These are phyloP conservation scores for Chaetura pelagica DNA, from an alignment of 2,113 vertebrate species.

Conservation along the genomic window DNA sequence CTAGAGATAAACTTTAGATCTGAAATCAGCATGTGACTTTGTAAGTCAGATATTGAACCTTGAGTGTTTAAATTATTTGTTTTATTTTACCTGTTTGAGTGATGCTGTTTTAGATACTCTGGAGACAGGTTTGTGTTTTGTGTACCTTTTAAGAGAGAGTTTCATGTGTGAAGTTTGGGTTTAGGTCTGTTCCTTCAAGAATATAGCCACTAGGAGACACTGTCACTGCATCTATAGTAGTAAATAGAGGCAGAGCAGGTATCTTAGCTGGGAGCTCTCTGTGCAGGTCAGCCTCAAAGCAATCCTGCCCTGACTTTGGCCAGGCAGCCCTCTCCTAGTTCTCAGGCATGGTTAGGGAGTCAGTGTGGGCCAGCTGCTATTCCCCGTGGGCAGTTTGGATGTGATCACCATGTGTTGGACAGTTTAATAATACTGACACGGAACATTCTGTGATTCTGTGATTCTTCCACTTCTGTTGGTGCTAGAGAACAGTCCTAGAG, in stretches of 20 bases:
- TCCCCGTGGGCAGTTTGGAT: not conserved
- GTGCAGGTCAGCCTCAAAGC: not conserved
- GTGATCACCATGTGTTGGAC: fast-evolving
- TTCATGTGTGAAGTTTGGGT: not conserved
- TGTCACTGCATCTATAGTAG: not conserved
- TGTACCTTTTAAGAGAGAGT: not conserved
- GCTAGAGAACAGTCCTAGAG: not conserved
- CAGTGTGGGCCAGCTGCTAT: fast-evolving
- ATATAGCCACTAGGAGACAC: conserved; percentile 26
- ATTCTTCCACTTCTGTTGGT: not conserved
- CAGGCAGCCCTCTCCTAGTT: not conserved
- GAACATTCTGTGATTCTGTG: not conserved
- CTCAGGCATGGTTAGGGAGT: too few relatives aligned
- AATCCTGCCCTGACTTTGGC: not conserved
- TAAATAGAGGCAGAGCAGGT: not conserved
- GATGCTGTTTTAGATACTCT: not conserved
- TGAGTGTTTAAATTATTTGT: not conserved
- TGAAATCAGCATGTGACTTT: not conserved
- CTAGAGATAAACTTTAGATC: not conserved
- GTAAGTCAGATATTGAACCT: not conserved
- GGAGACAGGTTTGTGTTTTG: not conserved
- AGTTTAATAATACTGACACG: not conserved
- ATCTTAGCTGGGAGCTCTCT: fast-evolving
- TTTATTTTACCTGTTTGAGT: not conserved
- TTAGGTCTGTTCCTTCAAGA: not conserved